Percentiles rank a stretch among this genome's conserved stretches.
These are phyloP conservation scores for Danio rerio DNA, from an alignment of 2,113 vertebrate species.

Conservation along the genomic window GRCz12tu NC_133181.1:27117501-27118000, in stretches of 20 bases:
- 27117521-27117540: constrained; percentile 69
- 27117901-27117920: constrained; percentile 33
- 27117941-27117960: not conserved
- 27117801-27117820: constrained; percentile 3
- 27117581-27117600: constrained; percentile 62
- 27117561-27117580: constrained; percentile 68
- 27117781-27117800: constrained; percentile 10
- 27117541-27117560: constrained; percentile 67
- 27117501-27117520: constrained; percentile 69
- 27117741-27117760: constrained; percentile 64
- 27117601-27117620: constrained; percentile 61
- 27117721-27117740: constrained; percentile 64
- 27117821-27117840: constrained; percentile 34
- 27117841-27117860: constrained; percentile 56
- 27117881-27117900: constrained; percentile 23
- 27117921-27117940: not conserved
- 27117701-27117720: constrained; percentile 70
- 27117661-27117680: constrained; percentile 68
- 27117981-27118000: constrained; percentile 1
- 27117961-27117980: constrained; percentile 7
- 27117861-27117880: constrained; percentile 54
- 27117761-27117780: constrained; percentile 59
- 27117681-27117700: constrained; percentile 56
- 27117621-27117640: constrained; percentile 67
- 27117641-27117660: constrained; percentile 72